Evolutionary conservation across 1,140 invertebrate genomes (phyloP), one percentile per base, ranked within the genome.

Genomic region (Drosophila virilis): DNA sequence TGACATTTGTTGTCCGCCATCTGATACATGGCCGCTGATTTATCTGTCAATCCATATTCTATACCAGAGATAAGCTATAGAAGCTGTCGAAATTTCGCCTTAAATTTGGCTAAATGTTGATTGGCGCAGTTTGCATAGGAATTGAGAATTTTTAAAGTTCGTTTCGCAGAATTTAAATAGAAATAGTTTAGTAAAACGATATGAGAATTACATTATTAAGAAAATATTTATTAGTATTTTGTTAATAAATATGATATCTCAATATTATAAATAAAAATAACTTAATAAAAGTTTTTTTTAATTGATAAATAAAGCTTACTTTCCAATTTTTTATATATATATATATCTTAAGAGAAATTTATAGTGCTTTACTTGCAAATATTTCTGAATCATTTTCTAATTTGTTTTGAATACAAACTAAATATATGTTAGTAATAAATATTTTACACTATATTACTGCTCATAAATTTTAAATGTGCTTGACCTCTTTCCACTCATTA

Each of bases 1-100:
- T 69, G 69, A 74, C 64, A 81, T 74, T 74, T 66, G 54, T 37
- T 58, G 40, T 1, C 13, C 12, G 46, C 59, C 5, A 50, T 9
- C 6, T 12, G 58, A 42, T 13, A 74, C 45, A 60, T 43, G 38
- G 46, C 50, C 40, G 40, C 28, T 69, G 62, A 62, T 74, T 71
- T 58, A 43, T 48, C 22, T 50, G 38, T 45, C 67, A 37, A 45
- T 58, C 61, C 33, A 15, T 28, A 13, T 2, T 12, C 52, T 13
- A 38, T 38, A 13, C 13, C 1, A 46, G 17, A 9, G 8, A n/a
- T 9, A 40, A 12, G 13, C 48, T 32, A 9, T 17, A 38, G 40
- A 54, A 54, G n/a, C 50, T 35, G 50, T 33, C 35, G 32, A 52
- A 15, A 35, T 6, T 10, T 6, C n/a, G 13, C 33, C 6, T 10